A percentile compares a stretch with the other conserved stretches of the same genome.
phyloP scores from a whole-genome alignment of 2,113 vertebrate genomes.

The Clupea harengus region DNA sequence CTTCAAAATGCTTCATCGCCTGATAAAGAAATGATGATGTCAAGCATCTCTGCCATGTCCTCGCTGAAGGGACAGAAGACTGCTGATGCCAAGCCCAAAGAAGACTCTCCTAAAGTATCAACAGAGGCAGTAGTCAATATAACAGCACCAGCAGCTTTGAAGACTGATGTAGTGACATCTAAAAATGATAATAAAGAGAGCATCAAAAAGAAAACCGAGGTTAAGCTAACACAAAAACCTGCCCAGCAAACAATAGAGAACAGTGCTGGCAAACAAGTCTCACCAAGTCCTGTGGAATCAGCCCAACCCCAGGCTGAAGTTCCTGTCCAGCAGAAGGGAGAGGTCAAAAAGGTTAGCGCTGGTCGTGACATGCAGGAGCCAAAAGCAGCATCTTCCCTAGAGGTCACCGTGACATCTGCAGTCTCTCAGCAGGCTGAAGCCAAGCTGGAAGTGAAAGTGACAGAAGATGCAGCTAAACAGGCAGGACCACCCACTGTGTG shows the following conservation, averaged over 20 bases:
- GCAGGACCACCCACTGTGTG: slow-evolving; percentile 28
- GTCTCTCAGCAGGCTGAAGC: slow-evolving; percentile 4
- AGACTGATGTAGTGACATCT: neutral
- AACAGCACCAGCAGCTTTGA: neutral
- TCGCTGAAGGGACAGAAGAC: too few relatives aligned
- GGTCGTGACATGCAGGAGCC: neutral
- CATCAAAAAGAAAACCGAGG: slow-evolving; percentile 27
- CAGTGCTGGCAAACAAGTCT: neutral
- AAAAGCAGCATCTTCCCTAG: slow-evolving; percentile 2
- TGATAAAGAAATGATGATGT: too few relatives aligned
- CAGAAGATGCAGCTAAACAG: slow-evolving; percentile 22
- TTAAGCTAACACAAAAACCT: slow-evolving; percentile 30
- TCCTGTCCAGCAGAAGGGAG: slow-evolving; percentile 35
- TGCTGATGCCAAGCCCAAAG: neutral
- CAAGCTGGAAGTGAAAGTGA: slow-evolving; percentile 11
- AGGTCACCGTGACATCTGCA: neutral
- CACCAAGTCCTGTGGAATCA: neutral
- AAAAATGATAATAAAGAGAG: slow-evolving; percentile 14
- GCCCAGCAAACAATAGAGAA: slow-evolving; percentile 24
- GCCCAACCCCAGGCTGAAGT: slow-evolving; percentile 39
- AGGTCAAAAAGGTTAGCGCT: neutral
- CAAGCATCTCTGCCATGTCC: too few relatives aligned
- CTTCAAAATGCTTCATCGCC: neutral
- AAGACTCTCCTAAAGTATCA: neutral
- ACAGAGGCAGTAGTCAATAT: neutral